Evolutionary conservation across 2,113 vertebrate genomes (phyloP).

Genomic region (Ursus arctos): DNA sequence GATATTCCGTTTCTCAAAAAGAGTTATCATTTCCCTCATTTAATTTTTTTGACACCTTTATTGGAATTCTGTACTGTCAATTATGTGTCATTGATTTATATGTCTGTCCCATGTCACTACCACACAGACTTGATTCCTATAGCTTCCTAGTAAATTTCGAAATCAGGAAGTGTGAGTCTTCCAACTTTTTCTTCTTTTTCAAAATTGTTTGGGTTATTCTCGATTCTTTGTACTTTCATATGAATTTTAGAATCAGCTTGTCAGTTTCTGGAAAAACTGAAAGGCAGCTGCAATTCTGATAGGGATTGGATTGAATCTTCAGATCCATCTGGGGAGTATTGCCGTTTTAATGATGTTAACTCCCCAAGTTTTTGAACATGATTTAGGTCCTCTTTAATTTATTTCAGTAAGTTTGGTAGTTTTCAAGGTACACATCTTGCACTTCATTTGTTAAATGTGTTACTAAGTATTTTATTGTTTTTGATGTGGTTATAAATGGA

Average conservation of each 20-base stretch:
- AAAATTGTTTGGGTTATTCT: background rate
- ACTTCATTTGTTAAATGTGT: background rate
- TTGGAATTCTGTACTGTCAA: background rate
- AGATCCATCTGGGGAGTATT: background rate
- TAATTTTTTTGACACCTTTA: background rate
- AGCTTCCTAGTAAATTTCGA: background rate
- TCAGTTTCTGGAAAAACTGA: background rate
- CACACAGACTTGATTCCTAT: background rate
- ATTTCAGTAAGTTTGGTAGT: background rate
- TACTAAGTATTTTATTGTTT: background rate
- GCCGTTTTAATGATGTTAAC: background rate
- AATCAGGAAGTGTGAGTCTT: background rate
- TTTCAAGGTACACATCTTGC: background rate
- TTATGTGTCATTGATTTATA: background rate
- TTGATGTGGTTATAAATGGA: background rate
- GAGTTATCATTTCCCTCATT: background rate
- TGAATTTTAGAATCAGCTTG: background rate
- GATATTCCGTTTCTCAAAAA: background rate
- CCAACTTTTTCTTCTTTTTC: background rate
- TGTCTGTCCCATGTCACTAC: background rate
- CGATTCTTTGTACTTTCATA: background rate
- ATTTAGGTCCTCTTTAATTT: slow-evolving; percentile 7
- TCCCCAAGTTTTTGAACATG: background rate
- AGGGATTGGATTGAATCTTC: background rate
- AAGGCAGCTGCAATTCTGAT: background rate